A percentile compares a stretch with the other conserved stretches of the same genome.
Conservation (phyloP, 30 jellyfish, hydroid and myxozoan genomes). For the Chironex yamaguchii region DNA sequence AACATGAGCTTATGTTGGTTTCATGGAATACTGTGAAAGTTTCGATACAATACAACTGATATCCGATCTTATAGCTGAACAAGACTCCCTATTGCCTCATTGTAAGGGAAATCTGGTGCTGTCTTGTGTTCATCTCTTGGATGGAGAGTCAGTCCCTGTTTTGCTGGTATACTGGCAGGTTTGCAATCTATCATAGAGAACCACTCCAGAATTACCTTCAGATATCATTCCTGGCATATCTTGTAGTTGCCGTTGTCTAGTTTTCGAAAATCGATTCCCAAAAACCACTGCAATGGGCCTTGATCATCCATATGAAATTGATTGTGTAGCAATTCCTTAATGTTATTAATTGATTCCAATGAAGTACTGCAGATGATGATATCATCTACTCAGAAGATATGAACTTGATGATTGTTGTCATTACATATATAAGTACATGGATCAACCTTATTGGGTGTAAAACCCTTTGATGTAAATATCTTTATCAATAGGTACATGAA, state of each 20-base stretch:
- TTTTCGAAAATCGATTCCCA: slow-evolving; percentile 5
- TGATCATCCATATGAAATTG: slow-evolving; percentile 18
- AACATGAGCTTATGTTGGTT: neutral
- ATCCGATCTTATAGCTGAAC: slow-evolving; percentile 47
- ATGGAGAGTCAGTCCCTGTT: neutral
- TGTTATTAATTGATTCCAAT: neutral
- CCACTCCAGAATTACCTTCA: slow-evolving; percentile 12
- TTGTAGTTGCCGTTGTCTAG: too few species aligned
- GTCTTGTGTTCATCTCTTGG: slow-evolving; percentile 1
- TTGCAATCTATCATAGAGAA: slow-evolving; percentile 24
- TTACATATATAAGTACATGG: neutral
- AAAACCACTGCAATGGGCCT: slow-evolving; percentile 3
- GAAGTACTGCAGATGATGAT: neutral
- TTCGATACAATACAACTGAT: slow-evolving; percentile 26
- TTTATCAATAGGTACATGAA: too few species aligned
- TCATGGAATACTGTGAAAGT: slow-evolving; percentile 11
- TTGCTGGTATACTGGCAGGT: slow-evolving; percentile 28
- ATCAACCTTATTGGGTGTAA: neutral
- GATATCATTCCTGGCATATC: too few species aligned
- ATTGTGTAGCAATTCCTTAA: neutral
- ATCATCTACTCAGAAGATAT: slow-evolving; percentile 5
- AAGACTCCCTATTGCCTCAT: slow-evolving; percentile 35
- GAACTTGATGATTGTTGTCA: too few species aligned
- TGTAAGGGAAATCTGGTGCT: neutral
- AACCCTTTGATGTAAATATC: slow-evolving; percentile 1